phyloP scores from a whole-genome alignment of 2,113 vertebrate species.

The Daboia siamensis region DNA sequence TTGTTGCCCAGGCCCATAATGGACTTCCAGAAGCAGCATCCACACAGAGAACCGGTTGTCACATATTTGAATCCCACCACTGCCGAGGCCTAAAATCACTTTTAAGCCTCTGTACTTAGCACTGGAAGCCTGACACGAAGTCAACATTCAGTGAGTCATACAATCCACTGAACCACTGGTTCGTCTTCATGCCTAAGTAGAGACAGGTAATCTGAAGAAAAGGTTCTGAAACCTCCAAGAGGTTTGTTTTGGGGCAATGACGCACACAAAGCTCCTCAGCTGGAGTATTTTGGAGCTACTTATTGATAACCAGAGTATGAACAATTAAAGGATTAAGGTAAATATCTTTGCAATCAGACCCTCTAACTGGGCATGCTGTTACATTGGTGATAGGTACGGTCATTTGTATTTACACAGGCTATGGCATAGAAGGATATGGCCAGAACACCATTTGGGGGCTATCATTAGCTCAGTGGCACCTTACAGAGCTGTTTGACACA shows the following conservation, averaged over 20 bases:
- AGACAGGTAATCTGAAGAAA: not conserved
- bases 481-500: too few relatives aligned
- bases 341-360: not conserved
- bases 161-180: not conserved
- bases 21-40: too few relatives aligned
- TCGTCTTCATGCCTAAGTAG: not conserved
- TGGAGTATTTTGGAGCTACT: not conserved
- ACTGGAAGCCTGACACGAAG: not conserved
- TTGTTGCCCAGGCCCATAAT: too few relatives aligned
- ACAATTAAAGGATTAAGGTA: not conserved
- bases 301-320: not conserved
- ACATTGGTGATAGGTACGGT: not conserved
- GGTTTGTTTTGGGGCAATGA: not conserved
- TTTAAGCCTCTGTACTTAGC: not conserved
- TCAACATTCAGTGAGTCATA: not conserved
- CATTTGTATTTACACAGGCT: not conserved
- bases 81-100: not conserved
- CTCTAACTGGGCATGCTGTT: not conserved
- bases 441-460: not conserved
- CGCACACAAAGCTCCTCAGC: not conserved
- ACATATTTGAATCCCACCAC: too few relatives aligned
- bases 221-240: not conserved
- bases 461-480: not conserved
- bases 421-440: not conserved
- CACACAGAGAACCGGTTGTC: too few relatives aligned